phyloP scores from a whole-genome alignment of 2,888 invertebrate genomes.

The Ophion costatus region DNA sequence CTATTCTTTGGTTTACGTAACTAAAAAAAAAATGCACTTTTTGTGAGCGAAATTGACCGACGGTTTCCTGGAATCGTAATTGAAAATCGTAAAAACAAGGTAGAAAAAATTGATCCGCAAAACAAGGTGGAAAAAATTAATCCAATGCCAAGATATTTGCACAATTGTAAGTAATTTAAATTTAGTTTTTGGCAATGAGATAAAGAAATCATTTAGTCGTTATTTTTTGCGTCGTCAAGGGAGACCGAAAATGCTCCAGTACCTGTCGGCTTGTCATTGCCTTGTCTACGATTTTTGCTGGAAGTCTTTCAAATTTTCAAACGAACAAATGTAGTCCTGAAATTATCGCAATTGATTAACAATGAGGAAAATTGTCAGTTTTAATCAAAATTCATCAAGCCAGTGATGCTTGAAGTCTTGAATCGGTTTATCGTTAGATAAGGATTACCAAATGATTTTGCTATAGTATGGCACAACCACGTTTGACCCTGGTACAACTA shows the following conservation, averaged over 20 bases:
- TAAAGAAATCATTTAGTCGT: not conserved
- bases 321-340: not conserved
- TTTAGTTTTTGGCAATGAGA: not conserved
- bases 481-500: not conserved
- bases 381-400: no score
- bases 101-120: not conserved
- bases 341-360: no score
- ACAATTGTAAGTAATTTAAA: not conserved
- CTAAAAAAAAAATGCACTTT: slow-evolving; percentile 5
- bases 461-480: not conserved
- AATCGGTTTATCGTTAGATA: not conserved
- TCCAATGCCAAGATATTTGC: not conserved
- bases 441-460: no score
- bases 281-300: no score
- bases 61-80: not conserved
- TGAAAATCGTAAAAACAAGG: no score
- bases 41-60: not conserved
- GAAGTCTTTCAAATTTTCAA: no score
- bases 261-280: no score
- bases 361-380: no score
- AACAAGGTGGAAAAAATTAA: not conserved
- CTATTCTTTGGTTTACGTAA: slow-evolving; percentile 26
- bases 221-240: no score
- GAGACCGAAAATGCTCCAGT: no score
- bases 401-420: not conserved